These are phyloP conservation scores for Xiphias gladius DNA, from an alignment of 2,113 vertebrate genomes.

Conservation along the genomic window DNA sequence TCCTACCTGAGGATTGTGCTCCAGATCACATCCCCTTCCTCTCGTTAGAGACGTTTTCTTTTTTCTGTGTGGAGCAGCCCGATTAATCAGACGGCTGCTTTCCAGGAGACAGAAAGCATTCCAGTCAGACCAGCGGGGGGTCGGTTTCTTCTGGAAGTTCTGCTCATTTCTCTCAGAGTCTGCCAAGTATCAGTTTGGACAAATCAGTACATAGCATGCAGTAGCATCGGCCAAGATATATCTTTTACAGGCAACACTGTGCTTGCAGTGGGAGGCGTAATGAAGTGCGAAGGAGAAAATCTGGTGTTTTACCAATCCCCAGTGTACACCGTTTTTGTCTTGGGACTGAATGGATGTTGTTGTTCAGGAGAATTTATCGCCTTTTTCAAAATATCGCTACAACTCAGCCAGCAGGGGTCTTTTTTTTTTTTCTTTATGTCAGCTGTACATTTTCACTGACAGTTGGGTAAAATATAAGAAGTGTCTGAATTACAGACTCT, in stretches of 20 bases:
- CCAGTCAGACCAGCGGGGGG: neutral
- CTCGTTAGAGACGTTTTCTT: constrained; percentile 13
- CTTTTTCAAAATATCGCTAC: constrained; percentile 45
- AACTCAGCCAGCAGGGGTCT: constrained; percentile 42
- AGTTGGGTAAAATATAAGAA: constrained; percentile 17
- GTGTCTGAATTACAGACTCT: constrained; percentile 30
- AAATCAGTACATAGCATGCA: constrained; percentile 57
- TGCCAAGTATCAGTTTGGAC: constrained; percentile 64
- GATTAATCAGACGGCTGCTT: constrained; percentile 16
- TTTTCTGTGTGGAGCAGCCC: neutral
- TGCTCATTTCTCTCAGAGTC: constrained; percentile 7
- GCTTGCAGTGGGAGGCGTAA: constrained; percentile 67
- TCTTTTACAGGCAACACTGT: constrained; percentile 66
- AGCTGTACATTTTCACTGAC: constrained; percentile 28
- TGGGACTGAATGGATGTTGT: constrained; percentile 35
- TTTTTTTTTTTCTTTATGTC: constrained; percentile 13
- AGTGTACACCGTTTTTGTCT: constrained; percentile 55
- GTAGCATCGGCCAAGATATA: constrained; percentile 64
- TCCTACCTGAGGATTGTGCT: constrained; percentile 65
- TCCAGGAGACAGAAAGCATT: neutral
- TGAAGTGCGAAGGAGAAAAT: constrained; percentile 74
- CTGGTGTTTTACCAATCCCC: constrained; percentile 64
- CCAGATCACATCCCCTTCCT: constrained; percentile 33
- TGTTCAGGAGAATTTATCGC: constrained; percentile 45
- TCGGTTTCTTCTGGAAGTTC: constrained; percentile 1